These are phyloP conservation scores for Tragulus kanchil DNA, from an alignment of 2,113 vertebrate genomes.

Conservation along the genomic window DNA sequence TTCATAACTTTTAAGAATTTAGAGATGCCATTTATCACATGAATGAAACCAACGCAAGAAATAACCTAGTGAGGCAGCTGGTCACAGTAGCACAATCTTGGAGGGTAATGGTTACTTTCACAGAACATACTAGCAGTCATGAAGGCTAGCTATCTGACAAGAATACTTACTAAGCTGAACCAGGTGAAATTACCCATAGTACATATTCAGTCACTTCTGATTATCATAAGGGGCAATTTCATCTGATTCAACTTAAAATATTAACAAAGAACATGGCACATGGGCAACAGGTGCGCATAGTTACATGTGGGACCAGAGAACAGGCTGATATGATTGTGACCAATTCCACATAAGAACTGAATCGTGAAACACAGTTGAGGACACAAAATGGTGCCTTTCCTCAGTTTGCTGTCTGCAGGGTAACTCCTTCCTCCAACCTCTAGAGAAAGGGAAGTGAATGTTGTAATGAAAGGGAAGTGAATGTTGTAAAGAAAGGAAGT, in stretches of 20 bases:
- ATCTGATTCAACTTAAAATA: too few species aligned
- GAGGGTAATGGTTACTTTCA: background rate
- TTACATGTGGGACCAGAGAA: accelerated
- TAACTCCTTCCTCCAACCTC: background rate
- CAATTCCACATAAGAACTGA: background rate
- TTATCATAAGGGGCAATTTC: background rate
- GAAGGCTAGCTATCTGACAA: background rate
- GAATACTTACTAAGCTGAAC: background rate
- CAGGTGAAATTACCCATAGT: background rate
- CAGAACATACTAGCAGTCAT: background rate
- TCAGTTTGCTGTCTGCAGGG: background rate
- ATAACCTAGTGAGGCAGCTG: background rate
- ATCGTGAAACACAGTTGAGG: background rate
- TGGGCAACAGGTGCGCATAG: accelerated
- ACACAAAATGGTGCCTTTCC: background rate
- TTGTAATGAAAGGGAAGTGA: background rate
- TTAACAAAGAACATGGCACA: background rate
- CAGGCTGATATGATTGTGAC: background rate
- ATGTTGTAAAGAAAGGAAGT: background rate
- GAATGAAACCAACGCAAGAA: background rate
- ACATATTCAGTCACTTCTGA: background rate
- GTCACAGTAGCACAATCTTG: background rate
- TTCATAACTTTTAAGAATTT: background rate
- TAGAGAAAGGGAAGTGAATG: background rate
- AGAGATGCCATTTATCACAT: background rate